Base-by-base conservation (phyloP, 2,888 invertebrate species). In the Elaeidobius kamerunicus region DNA sequence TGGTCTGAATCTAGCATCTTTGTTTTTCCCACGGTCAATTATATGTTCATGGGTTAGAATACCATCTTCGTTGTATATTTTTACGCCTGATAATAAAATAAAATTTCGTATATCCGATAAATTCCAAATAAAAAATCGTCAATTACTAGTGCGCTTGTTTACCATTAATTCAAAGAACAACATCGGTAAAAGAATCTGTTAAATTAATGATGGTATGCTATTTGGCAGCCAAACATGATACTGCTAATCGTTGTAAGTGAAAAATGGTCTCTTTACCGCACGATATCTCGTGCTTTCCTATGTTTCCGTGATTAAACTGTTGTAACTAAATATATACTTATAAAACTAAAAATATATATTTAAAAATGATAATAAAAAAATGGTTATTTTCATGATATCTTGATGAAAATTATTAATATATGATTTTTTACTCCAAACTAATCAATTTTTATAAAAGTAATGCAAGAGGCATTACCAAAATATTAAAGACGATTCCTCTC, bases 111-210 rank as follows among this genome's bases (percentile, higher is more conserved):
- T 12, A 38, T 43, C 43, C 28, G 34, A 19, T 27, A 23, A 50
- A 50, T 50, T 50, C 43, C 27, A 46, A 9, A 23, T n/a, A 16
- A 27, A 46, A 38, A 43, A 36, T 36, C 28, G 42, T 47, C 40
- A 53, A 53, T 53, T 47, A 53, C 53, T 23, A 46, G 20, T 36
- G 43, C n/a, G n/a, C n/a, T n/a, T n/a, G n/a, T n/a, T n/a, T n/a
- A 44, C 40, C 54, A 54, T 54, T 54, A 54, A 54, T 54, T 54
- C 49, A 40, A 54, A 54, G 54, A 54, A 54, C 54, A 54, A 55
- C 55, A 50, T 49, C 46, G 43, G 36, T 38, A 50, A 55, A 55
- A 55, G 50, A 50, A 55, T 55, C 45, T 50, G 49, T 41, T 50
- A 55, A 55, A 55, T 55, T 55, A 50, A 55, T 55, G 55, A 55